Base-by-base conservation (phyloP, 1,140 invertebrate species). In the Leguminivora glycinivorella region DNA sequence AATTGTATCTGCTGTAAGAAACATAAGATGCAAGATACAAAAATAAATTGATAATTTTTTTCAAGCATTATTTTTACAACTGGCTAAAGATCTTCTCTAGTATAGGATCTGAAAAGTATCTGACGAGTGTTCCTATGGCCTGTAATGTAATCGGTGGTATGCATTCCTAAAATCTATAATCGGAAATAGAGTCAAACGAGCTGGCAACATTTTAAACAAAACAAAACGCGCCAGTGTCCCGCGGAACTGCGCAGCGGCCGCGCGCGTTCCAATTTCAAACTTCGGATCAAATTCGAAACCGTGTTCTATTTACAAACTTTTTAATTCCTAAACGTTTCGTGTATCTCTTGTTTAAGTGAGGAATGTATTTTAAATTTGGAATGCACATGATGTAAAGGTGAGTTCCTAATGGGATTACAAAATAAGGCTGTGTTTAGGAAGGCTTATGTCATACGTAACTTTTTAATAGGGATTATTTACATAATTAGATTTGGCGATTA, bases 171-270 rank as follows among this genome's bases (percentile, higher is more conserved):
- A 43, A 43, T 43, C 10, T 38, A 38, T 34, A 34, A 43, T 0
- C 19, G 19, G 19, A 22, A 22, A 52, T 22, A 17, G 12, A 52
- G 0, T 9, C 17, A 22, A 19, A 19, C 9, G 19, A 17, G 17
- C 47, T 52, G 4, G 47, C 47, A 52, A 52, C 47, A 52, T 52
- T 52, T 19, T 10, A 17, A 52, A 52, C 47, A 52, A 70, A 74
- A 73, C 75, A 73, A 56, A 72, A 76, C 34, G 34, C 34, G 70
- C 69, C 75, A 88, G 85, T 86, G 71, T 75, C 81, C 82, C 85
- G 83, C 80, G 79, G 84, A 85, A 80, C 74, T 78, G 83, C 81
- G 75, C 25, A 29, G 73, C 66, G 71, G 14, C 69, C 68, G 73
- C 71, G 78, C 69, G 72, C 70, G 68, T 72, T 69, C 38, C 34